Conservation (phyloP, 1,140 invertebrate species). For the Octopus sinensis region DNA sequence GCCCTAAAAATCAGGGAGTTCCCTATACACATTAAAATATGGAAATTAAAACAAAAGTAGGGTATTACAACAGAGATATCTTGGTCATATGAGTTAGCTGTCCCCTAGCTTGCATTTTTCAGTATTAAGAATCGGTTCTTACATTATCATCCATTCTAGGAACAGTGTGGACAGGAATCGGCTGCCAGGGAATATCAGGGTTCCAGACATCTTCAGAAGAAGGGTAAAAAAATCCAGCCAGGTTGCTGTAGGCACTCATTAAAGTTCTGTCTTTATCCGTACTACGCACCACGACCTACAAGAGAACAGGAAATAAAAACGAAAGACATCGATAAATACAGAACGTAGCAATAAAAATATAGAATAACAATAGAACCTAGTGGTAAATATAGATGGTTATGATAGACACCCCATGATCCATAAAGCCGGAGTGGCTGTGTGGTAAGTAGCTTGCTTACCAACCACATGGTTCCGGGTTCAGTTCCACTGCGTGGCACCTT, state of each 20-base stretch:
- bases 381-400: background rate
- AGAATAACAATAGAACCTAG: background rate
- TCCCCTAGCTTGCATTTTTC: too few relatives aligned
- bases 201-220: background rate
- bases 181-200: slow-evolving; percentile 9
- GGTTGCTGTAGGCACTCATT: slow-evolving; percentile 17
- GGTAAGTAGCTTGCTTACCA: too few relatives aligned
- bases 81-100: too few relatives aligned
- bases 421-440: too few relatives aligned
- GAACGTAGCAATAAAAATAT: background rate
- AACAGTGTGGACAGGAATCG: slow-evolving; percentile 18
- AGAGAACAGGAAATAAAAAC: background rate
- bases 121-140: background rate
- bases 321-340: background rate
- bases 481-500: too few relatives aligned
- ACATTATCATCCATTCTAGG: slow-evolving; percentile 1
- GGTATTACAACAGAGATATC: too few relatives aligned
- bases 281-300: background rate
- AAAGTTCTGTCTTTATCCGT: slow-evolving; percentile 15
- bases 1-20: too few relatives aligned
- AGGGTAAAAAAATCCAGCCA: slow-evolving; percentile 15
- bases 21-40: too few relatives aligned
- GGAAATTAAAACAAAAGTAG: too few relatives aligned
- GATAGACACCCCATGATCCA: too few relatives aligned
- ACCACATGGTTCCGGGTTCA: too few relatives aligned